Evolutionary conservation across 2,888 invertebrate species (phyloP).

Genomic region (Sphecodes monilicornis): DNA sequence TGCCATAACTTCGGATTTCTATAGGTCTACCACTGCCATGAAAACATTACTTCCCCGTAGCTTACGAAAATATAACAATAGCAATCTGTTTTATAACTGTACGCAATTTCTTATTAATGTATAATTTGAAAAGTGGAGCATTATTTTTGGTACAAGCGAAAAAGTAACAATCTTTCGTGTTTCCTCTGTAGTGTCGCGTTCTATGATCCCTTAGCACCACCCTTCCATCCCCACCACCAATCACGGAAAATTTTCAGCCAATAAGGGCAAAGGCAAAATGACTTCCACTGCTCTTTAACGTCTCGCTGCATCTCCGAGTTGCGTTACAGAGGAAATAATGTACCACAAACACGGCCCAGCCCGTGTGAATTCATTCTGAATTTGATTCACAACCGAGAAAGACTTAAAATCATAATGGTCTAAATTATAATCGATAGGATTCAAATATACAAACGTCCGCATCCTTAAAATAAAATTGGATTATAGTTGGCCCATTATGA

Average conservation of each 20-base stretch:
- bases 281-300: neutral
- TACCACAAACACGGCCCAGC: neutral
- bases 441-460: neutral
- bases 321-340: neutral
- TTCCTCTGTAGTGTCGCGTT: neutral
- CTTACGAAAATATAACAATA: slow-evolving; percentile 53
- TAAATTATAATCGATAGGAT: slow-evolving; percentile 16
- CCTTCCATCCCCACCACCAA: neutral
- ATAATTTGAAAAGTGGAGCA: neutral
- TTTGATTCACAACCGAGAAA: neutral
- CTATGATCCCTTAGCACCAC: neutral
- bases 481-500: slow-evolving; percentile 1
- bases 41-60: neutral
- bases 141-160: neutral
- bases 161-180: neutral
- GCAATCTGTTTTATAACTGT: slow-evolving; percentile 30
- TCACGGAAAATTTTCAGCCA: neutral
- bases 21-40: neutral
- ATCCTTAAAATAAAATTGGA: neutral
- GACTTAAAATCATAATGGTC: slow-evolving; percentile 23
- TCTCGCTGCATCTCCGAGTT: neutral
- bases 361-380: neutral
- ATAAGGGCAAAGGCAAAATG: neutral
- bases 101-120: slow-evolving; percentile 11
- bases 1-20: neutral